Evolutionary conservation across 2,888 invertebrate genomes (phyloP).

Genomic region (Luffia ferchaultella): DNA sequence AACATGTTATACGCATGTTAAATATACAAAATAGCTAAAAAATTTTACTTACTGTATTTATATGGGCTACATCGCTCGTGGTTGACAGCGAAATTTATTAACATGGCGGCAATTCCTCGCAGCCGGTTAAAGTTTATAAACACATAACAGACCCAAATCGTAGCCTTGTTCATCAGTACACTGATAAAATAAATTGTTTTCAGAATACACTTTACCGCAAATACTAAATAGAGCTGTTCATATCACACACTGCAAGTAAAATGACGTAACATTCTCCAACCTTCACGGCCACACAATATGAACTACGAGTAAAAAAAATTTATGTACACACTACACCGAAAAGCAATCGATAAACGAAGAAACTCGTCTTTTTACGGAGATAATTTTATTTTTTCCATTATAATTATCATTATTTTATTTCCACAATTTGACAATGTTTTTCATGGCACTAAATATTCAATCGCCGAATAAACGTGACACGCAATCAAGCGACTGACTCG

Average conservation of each 20-base stretch:
- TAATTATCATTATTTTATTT: neutral
- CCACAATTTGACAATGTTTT: slow-evolving; percentile 14
- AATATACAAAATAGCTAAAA: too few relatives aligned
- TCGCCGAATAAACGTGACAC: slow-evolving; percentile 62
- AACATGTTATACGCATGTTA: too few relatives aligned
- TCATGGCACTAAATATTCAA: slow-evolving; percentile 32
- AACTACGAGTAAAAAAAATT: slow-evolving; percentile 27
- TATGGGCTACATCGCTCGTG: slow-evolving; percentile 17
- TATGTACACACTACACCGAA: neutral
- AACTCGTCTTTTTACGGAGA: neutral
- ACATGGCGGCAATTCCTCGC: slow-evolving; percentile 63
- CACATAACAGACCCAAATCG: slow-evolving; percentile 27
- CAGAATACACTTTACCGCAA: slow-evolving; percentile 19
- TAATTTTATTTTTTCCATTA: neutral
- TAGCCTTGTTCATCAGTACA: slow-evolving; percentile 15
- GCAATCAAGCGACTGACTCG: slow-evolving; percentile 41
- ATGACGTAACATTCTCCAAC: slow-evolving; percentile 67
- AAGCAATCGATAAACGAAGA: neutral
- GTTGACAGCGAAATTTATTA: slow-evolving; percentile 63
- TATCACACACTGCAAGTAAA: slow-evolving; percentile 55
- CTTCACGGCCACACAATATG: slow-evolving; percentile 62
- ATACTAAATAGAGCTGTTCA: slow-evolving; percentile 33
- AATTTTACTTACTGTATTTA: too few relatives aligned
- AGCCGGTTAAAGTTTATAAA: slow-evolving; percentile 44
- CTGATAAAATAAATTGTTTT: neutral